Evolutionary conservation across 2,888 invertebrate species (phyloP), one percentile per base, ranked within the genome.

Genomic region (Dinocampus coccinellae): DNA sequence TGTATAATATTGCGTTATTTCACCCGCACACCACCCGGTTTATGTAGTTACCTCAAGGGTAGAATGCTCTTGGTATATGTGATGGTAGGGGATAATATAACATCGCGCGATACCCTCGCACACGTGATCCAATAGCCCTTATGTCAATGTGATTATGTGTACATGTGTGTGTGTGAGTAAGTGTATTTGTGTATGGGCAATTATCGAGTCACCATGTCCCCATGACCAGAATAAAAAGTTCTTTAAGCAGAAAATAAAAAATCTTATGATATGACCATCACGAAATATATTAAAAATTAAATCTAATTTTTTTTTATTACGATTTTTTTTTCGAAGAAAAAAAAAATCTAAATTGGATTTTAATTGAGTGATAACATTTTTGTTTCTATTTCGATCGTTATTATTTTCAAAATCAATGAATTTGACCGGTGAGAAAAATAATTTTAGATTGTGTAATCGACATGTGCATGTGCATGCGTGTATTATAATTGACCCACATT

Each of bases 401-500:
- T n/a, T 47, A 16, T 16, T 47, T n/a, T 47, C 4, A 1, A n/a
- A 6, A n/a, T n/a, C 3, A 29, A 29, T 29, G n/a, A n/a, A 29
- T 4, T 29, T 29, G 29, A 29, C 7, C 7, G 29, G 29, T n/a
- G n/a, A 29, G 29, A 29, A 29, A 4, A 29, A 29, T 4, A 29
- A 29, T 29, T 29, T 29, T 29, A 29, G 29, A 4, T 29, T n/a
- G n/a, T n/a, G n/a, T n/a, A n/a, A n/a, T n/a, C n/a, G n/a, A n/a
- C n/a, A n/a, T n/a, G n/a, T n/a, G n/a, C 29, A 4, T 29, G 7
- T 29, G 7, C 29, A 29, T 29, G 29, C 3, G 7, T 29, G 29
- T 29, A 7, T 29, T n/a, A 47, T 47, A 16, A 36, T 0, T 64
- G 63, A 64, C 63, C 63, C 26, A 64, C 4, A 26, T 57, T 9